Percentiles rank a stretch among this genome's conserved stretches.
Evolutionary conservation across 2,113 vertebrate species (phyloP).

Genomic region (Ivindomyrus marchei): DNA sequence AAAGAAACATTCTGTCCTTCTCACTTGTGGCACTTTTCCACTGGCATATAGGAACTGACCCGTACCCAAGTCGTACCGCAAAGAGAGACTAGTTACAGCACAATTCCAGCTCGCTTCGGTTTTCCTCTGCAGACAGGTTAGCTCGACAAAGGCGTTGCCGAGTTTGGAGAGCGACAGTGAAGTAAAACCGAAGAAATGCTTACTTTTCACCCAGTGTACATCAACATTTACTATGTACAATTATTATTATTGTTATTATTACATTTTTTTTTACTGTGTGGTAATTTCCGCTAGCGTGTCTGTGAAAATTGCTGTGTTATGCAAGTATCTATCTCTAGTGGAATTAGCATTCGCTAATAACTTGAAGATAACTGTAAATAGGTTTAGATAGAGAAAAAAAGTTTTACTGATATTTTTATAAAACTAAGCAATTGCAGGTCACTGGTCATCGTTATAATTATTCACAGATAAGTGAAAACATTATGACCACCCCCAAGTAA

Average conservation of each 20-base stretch:
- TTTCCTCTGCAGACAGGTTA: neutral
- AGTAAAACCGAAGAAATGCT: neutral
- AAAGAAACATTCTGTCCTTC: neutral
- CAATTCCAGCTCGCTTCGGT: neutral
- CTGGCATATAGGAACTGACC: neutral
- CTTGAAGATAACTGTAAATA: neutral
- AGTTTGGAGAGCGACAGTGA: neutral
- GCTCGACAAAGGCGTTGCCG: neutral
- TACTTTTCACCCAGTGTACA: neutral
- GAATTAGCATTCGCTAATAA: neutral
- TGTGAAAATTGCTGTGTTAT: neutral
- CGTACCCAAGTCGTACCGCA: neutral
- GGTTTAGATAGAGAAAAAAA: neutral
- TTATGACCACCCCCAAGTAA: neutral
- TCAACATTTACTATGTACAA: neutral
- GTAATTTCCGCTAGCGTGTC: neutral
- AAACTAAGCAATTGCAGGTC: neutral
- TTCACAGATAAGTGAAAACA: neutral
- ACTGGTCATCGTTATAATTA: neutral
- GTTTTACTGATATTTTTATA: neutral
- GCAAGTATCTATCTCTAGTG: neutral
- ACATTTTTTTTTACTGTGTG: neutral
- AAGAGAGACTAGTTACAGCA: neutral
- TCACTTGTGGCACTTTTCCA: neutral
- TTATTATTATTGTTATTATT: neutral